Base-by-base conservation (phyloP, 1,140 invertebrate genomes). In the Pinna nobilis region DNA sequence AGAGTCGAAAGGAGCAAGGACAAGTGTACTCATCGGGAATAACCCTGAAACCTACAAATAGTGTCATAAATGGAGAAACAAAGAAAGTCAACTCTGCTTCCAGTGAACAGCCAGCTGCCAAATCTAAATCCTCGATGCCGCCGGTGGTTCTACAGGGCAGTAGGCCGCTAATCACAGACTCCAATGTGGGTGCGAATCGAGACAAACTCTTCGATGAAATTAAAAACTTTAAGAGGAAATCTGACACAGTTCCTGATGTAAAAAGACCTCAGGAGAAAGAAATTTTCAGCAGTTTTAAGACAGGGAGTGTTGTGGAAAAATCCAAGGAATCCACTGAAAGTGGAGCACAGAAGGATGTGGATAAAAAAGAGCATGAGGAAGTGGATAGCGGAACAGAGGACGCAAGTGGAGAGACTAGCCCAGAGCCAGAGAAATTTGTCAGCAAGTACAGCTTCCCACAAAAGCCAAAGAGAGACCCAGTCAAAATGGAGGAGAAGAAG, bases 181-280 rank as follows among this genome's bases (percentile, higher is more conserved):
- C 39, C 39, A 63, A 44, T 25, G 25, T 63, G 15, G 59, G 35
- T n/a, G 18, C 39, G 25, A 63, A 41, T 44, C 53, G 69, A 32
- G 57, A 71, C 37, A 61, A 63, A 23, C 33, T 71, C 7, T 47
- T 71, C 30, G 32, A 53, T 32, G 33, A 71, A 55, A 71, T 71
- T 37, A 32, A 53, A 44, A 71, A 71, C 49, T 71, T 71, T 55
- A 63, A 71, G 55, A 35, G 60, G 35, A 71, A 71, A 41, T 37
- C 69, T 6, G 49, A 64, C 9, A 15, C 49, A 1, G 23, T 57
- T 5, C 13, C 33, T 5, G 37, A 63, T 37, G 33, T 32, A 3
- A 18, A 23, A 23, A n/a, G 49, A 35, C 41, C 53, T 33, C 41
- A 44, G 6, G 59, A 32, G 23, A 71, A 55, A 47, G 32, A 37